phyloP scores from a whole-genome alignment of 2,113 vertebrate species.

The Saccopteryx bilineata region DNA sequence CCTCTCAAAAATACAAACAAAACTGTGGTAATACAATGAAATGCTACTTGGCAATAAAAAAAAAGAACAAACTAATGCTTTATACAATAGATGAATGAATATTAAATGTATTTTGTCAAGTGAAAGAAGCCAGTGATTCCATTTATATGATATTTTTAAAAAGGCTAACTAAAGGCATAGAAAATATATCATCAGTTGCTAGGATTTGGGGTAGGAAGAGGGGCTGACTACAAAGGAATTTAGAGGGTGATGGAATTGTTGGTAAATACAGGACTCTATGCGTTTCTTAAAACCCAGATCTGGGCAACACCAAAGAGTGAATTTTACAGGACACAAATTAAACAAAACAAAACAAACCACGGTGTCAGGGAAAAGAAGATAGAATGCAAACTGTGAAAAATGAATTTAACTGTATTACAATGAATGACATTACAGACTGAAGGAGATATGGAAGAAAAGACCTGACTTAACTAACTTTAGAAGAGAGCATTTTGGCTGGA shows the following conservation, averaged over 20 bases:
- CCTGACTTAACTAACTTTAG: neutral
- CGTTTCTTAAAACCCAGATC: neutral
- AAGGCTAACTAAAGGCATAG: neutral
- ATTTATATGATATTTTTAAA: neutral
- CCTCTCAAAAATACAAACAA: neutral
- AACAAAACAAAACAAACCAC: neutral
- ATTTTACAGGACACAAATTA: conserved; percentile 3
- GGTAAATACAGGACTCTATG: neutral
- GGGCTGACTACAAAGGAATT: neutral
- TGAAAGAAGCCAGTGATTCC: neutral
- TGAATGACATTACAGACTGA: neutral
- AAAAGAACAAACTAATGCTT: neutral
- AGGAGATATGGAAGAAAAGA: neutral
- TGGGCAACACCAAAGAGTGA: neutral
- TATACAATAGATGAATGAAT: neutral
- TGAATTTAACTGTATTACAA: neutral
- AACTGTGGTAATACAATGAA: neutral
- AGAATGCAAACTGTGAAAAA: conserved; percentile 25
- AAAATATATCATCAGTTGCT: neutral
- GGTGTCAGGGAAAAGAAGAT: neutral
- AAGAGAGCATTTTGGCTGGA: conserved; percentile 17
- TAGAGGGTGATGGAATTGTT: neutral
- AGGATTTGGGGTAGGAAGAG: neutral
- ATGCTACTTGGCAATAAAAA: neutral
- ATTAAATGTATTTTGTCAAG: neutral